Base-by-base conservation (phyloP, 2,113 vertebrate species). In the Spermophilus dauricus region DNA sequence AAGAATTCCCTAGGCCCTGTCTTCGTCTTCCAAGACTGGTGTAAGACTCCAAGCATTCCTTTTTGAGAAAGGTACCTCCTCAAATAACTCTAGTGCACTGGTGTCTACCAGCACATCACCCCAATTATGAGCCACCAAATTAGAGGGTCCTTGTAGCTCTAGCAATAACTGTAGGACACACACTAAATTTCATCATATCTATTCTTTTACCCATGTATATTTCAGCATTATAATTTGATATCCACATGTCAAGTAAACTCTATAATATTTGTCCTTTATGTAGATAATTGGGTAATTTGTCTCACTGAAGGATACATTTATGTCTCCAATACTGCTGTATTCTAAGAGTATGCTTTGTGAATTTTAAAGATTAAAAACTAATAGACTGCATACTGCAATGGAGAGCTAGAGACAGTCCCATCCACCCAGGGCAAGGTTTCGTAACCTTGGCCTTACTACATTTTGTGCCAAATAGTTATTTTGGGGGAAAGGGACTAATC, bases 341-440 rank as follows among this genome's bases (percentile, higher is more conserved):
- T 48, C 69, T 78, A 56, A 34, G 11, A 96, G 73, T 82, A 2
- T 51, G 48, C 45, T 94, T 53, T 61, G 67, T 53, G 20, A 76
- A 73, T 87, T 81, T 88, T 72, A 70, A 87, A 30, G 53, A 58
- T 72, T 45, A 28, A 94, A 93, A 92, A 87, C 37, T 78, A 92
- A 84, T 26, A 75, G 9, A 91, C 42, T n/a, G n/a, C 18, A 39
- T 30, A 51, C 37, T 72, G n/a, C 72, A 92, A 72, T 26, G 37
- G 20, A 37, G 4, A 77, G 6, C 70, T 0, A 10, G 2, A 69
- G 30, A 30, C 17, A 4, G 26, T 24, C 32, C 32, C 30, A 72
- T 63, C 37, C 51, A 20, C 37, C 73, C 42, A 78, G 30, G 10
- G 1, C 18, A 56, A 20, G 9, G n/a, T n/a, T 82, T 91, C 75